These are phyloP conservation scores for Gallinago paraguaiae DNA, from an alignment of 2,113 vertebrate species.

Conservation along the genomic window DNA sequence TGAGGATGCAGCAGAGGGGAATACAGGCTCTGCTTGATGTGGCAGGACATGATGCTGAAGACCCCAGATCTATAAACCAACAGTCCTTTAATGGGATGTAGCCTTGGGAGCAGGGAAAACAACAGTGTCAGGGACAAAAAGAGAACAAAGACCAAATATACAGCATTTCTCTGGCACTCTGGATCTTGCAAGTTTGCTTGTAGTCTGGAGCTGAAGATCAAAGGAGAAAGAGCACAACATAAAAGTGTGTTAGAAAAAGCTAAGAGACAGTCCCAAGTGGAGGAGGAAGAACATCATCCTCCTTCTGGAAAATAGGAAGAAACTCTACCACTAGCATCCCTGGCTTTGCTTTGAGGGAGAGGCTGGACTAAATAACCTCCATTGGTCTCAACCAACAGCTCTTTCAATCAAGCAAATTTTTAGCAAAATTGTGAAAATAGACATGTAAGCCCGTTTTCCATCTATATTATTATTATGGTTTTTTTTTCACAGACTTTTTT, in stretches of 20 bases:
- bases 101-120: not conserved
- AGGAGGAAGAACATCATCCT: not conserved
- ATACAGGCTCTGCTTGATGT: not conserved
- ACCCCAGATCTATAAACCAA: not conserved
- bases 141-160: not conserved
- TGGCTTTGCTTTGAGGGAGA: not conserved
- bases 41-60: not conserved
- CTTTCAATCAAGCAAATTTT: not conserved
- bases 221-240: not conserved
- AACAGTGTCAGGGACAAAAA: not conserved
- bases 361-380: not conserved
- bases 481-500: not conserved
- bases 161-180: not conserved
- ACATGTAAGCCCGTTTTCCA: not conserved
- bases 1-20: not conserved
- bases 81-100: not conserved
- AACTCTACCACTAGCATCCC: not conserved
- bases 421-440: not conserved
- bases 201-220: not conserved
- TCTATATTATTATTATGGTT: not conserved
- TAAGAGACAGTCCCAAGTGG: accelerated
- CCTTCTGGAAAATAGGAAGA: not conserved
- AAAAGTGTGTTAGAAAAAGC: not conserved
- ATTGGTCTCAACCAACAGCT: accelerated
- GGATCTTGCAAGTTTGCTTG: not conserved